Conservation (phyloP, 2,888 invertebrate genomes). For the Bellardia pandia region DNA sequence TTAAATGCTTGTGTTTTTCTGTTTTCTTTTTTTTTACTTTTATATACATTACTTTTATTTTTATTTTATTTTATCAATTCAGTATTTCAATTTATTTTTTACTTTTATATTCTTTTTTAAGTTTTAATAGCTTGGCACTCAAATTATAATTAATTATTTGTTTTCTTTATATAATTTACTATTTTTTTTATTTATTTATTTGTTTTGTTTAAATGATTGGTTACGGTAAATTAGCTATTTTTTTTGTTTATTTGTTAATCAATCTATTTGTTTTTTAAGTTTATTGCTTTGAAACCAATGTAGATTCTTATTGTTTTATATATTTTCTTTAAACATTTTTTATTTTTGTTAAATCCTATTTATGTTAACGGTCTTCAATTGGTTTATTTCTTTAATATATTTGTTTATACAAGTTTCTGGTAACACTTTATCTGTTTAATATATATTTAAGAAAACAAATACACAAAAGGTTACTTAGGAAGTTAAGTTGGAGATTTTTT, state of each 20-base stretch:
- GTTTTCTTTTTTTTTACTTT: conserved; percentile 48
- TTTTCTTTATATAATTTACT: conserved; percentile 71
- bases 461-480: conserved; percentile 56
- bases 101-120: conserved; percentile 52
- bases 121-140: conserved; percentile 83
- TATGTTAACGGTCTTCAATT: conserved; percentile 70
- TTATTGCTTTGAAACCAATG: conserved; percentile 74
- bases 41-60: conserved; percentile 54
- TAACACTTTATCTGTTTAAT: conserved; percentile 72
- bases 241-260: conserved; percentile 53
- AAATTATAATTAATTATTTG: conserved; percentile 77
- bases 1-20: conserved; percentile 67
- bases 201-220: conserved; percentile 72
- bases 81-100: conserved; percentile 58
- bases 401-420: conserved; percentile 80
- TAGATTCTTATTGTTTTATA: conserved; percentile 70
- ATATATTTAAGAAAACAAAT: conserved; percentile 58
- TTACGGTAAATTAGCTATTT: conserved; percentile 74
- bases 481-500: conserved; percentile 1
- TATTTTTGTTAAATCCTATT: conserved; percentile 67
- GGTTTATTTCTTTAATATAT: conserved; percentile 69
- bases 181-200: conserved; percentile 66
- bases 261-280: conserved; percentile 67
- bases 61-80: conserved; percentile 59
- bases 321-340: conserved; percentile 61